These are phyloP conservation scores for Siderastrea siderea DNA, from an alignment of 92 coral and sea anemone species.

Conservation along the genomic window DNA sequence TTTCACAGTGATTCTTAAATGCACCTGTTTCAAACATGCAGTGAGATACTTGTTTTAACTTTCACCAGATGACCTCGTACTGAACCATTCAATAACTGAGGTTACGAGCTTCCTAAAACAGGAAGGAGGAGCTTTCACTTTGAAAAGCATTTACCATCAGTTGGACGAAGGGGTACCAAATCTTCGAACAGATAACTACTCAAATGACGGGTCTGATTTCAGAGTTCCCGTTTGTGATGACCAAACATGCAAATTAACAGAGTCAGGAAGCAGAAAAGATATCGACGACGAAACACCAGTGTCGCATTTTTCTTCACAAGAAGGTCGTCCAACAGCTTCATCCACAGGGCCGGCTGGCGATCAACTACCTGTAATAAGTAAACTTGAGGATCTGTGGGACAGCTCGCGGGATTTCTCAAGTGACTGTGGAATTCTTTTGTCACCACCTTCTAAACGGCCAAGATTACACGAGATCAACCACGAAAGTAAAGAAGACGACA, in stretches of 20 bases:
- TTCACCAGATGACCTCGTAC: conserved; percentile 25
- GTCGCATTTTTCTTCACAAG: not conserved
- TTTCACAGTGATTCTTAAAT: not conserved
- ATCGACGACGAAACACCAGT: not conserved
- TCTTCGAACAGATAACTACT: not conserved
- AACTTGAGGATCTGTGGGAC: not conserved
- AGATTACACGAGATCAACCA: not conserved
- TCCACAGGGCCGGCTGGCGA: not conserved
- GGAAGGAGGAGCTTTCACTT: not conserved
- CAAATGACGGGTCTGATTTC: not conserved
- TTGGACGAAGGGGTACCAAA: not conserved
- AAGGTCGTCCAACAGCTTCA: not conserved
- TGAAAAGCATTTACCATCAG: conserved; percentile 5
- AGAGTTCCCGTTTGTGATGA: conserved; percentile 27
- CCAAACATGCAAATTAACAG: not conserved
- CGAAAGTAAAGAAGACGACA: not conserved
- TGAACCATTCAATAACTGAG: not conserved
- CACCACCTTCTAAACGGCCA: conserved; percentile 6
- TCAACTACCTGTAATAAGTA: not conserved
- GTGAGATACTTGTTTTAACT: not conserved
- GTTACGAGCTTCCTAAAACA: not conserved
- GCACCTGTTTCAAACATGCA: not conserved
- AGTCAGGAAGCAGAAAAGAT: not conserved
- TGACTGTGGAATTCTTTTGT: conserved; percentile 4
- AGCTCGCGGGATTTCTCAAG: not conserved